Conservation (phyloP, 1,140 invertebrate genomes). For the Brachionus asplanchnoidis region DNA sequence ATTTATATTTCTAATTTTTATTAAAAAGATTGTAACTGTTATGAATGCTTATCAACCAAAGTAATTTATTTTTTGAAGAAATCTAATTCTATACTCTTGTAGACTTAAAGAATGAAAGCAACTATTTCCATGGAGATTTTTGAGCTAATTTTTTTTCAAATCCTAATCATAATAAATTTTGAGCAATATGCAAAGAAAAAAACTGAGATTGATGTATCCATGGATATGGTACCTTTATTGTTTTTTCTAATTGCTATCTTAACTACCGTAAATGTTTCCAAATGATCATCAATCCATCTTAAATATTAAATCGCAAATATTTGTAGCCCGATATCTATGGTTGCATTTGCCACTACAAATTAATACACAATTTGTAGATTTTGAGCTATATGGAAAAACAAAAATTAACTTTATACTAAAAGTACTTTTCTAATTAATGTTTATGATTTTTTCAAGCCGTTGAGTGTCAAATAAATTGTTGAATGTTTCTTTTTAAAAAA, state of each 20-base stretch:
- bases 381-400: neutral
- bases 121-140: slow-evolving; percentile 27
- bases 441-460: no score
- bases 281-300: neutral
- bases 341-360: neutral
- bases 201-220: neutral
- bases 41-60: slow-evolving; percentile 40
- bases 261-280: slow-evolving; percentile 4
- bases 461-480: no score
- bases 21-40: slow-evolving; percentile 38
- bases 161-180: neutral
- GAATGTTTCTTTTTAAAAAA: no score
- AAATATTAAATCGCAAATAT: neutral
- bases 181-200: neutral
- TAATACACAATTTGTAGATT: neutral
- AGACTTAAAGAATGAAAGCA: slow-evolving; percentile 3
- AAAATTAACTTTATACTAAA: neutral
- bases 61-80: slow-evolving; percentile 26
- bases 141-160: neutral
- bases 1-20: slow-evolving; percentile 8
- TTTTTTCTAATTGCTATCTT: slow-evolving; percentile 26
- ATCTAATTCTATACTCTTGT: slow-evolving; percentile 1
- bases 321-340: neutral
- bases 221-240: neutral
- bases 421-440: no score